Conservation (phyloP, 2,888 invertebrate genomes). For the Podabrus alpinus region DNA sequence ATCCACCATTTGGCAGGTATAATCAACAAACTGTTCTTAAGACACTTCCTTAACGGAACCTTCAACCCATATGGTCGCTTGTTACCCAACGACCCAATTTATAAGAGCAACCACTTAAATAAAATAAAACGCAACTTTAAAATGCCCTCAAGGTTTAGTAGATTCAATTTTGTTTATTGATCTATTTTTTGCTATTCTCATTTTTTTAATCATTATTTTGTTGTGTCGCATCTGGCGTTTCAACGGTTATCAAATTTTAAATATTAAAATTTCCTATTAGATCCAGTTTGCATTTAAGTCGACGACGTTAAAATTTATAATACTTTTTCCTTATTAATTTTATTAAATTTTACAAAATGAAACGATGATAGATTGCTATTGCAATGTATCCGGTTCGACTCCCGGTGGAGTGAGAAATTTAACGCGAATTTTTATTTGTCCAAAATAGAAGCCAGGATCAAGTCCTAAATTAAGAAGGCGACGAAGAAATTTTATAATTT, state of each 20-base stretch:
- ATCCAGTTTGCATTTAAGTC: neutral
- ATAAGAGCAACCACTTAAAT: neutral
- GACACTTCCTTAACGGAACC: constrained; percentile 45
- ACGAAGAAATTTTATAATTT: neutral
- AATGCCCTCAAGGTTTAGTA: neutral
- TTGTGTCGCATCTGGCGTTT: neutral
- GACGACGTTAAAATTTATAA: neutral
- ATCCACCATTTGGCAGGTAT: constrained; percentile 52
- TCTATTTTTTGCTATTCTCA: neutral
- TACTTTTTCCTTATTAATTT: neutral
- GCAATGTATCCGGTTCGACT: too few relatives aligned
- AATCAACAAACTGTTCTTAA: constrained; percentile 35
- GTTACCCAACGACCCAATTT: constrained; percentile 30
- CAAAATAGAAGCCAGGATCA: too few relatives aligned
- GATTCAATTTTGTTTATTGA: neutral
- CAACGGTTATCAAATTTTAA: neutral
- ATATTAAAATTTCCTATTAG: neutral
- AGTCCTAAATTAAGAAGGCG: too few relatives aligned
- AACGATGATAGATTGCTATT: too few relatives aligned
- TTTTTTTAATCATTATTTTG: neutral
- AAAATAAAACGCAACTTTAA: constrained; percentile 8
- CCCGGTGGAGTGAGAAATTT: too few relatives aligned
- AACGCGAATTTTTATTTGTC: too few relatives aligned
- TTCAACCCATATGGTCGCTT: constrained; percentile 43
- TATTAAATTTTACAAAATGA: neutral